phyloP scores from a whole-genome alignment of 64 coral and sea anemone species.

The Acropora tenuis region DNA sequence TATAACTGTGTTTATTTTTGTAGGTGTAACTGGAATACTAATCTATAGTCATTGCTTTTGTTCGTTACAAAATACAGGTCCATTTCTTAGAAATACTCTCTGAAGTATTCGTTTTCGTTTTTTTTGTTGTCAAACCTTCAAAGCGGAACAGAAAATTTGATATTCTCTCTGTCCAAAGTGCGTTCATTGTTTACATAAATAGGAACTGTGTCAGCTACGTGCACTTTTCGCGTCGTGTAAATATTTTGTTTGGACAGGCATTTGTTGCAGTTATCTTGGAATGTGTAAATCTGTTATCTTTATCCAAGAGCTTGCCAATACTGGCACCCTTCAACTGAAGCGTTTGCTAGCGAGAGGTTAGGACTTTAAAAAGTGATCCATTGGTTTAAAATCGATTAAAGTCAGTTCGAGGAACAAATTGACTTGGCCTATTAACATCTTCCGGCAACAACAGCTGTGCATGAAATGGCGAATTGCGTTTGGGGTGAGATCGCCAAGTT shows the following conservation, averaged over 20 bases:
- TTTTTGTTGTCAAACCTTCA: background rate
- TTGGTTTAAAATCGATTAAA: too few relatives aligned
- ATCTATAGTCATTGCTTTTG: background rate
- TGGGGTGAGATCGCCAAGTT: too few relatives aligned
- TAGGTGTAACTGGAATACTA: background rate
- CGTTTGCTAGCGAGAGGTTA: too few relatives aligned
- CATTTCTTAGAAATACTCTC: background rate
- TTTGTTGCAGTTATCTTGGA: background rate
- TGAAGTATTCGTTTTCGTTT: background rate
- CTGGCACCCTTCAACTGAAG: too few relatives aligned
- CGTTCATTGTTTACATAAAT: background rate
- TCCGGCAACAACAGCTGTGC: too few relatives aligned
- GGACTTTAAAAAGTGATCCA: too few relatives aligned
- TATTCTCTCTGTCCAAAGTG: background rate
- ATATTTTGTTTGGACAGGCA: conserved; percentile 2
- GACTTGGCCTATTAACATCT: too few relatives aligned
- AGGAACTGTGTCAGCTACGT: background rate
- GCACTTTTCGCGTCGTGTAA: background rate
- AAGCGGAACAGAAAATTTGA: background rate
- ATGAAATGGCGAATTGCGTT: too few relatives aligned
- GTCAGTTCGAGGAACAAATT: too few relatives aligned
- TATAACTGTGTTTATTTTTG: background rate
- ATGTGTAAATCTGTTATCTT: background rate
- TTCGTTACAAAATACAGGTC: background rate
- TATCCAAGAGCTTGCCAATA: too few relatives aligned